Conservation (phyloP, 2,888 invertebrate genomes). For the Camptogramma bilineatum region DNA sequence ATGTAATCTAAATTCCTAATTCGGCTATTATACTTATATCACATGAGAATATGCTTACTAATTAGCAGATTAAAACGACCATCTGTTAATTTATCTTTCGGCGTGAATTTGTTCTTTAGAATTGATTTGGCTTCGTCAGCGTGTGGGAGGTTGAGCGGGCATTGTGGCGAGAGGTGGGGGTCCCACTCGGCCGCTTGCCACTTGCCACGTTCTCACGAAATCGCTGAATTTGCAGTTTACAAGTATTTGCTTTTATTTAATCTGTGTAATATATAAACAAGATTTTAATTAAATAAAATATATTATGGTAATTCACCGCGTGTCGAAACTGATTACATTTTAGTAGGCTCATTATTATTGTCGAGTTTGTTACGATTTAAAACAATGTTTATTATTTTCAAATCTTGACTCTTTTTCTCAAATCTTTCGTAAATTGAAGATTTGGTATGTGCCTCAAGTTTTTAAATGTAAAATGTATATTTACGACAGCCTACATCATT, state of each 20-base stretch:
- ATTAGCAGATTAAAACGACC: slow-evolving; percentile 12
- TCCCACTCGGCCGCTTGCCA: background rate
- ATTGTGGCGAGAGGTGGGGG: background rate
- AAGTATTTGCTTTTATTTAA: slow-evolving; percentile 39
- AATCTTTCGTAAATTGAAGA: slow-evolving; percentile 26
- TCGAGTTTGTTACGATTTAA: slow-evolving; percentile 40
- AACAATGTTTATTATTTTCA: slow-evolving; percentile 34
- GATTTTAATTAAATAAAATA: slow-evolving; percentile 40
- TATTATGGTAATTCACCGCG: slow-evolving; percentile 48
- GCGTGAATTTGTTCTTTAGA: background rate
- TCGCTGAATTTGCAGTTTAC: slow-evolving; percentile 39
- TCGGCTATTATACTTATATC: slow-evolving; percentile 29
- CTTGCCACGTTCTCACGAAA: slow-evolving; percentile 5
- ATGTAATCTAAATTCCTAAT: slow-evolving; percentile 26
- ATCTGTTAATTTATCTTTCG: slow-evolving; percentile 2
- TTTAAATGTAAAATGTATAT: slow-evolving; percentile 22
- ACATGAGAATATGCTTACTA: slow-evolving; percentile 20
- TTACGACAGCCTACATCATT: slow-evolving; percentile 17
- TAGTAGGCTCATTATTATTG: slow-evolving; percentile 43
- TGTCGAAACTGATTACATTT: slow-evolving; percentile 48
- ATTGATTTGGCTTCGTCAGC: slow-evolving; percentile 12
- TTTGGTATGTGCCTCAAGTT: slow-evolving; percentile 39
- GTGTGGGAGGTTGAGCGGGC: background rate
- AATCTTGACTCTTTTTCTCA: slow-evolving; percentile 35
- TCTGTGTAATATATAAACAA: slow-evolving; percentile 38